These are phyloP conservation scores for Pimpla rufipes DNA, from an alignment of 2,888 invertebrate genomes.

Conservation along the genomic window DNA sequence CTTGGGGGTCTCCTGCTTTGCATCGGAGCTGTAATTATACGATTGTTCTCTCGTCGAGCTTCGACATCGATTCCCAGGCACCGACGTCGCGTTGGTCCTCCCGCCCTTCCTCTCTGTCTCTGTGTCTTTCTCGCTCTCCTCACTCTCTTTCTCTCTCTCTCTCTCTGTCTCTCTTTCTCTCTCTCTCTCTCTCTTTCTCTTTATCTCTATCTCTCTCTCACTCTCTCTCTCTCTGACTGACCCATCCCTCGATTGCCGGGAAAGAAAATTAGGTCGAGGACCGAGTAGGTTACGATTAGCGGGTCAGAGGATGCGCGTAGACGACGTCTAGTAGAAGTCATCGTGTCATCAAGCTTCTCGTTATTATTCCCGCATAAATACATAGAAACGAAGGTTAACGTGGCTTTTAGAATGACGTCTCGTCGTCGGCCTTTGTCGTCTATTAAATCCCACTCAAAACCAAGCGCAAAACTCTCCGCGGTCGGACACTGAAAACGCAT, in stretches of 20 bases:
- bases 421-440: conserved; percentile 60
- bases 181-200: conserved; percentile 38
- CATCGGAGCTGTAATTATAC: conserved; percentile 60
- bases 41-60: conserved; percentile 59
- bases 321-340: conserved; percentile 67
- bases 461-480: not conserved
- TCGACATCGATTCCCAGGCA: conserved; percentile 65
- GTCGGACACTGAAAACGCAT: not conserved
- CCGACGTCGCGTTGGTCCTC: conserved; percentile 28
- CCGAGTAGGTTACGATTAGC: conserved; percentile 71
- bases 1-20: conserved; percentile 38
- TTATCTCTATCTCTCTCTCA: conserved; percentile 43
- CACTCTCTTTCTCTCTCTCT: conserved; percentile 11
- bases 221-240: conserved; percentile 40
- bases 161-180: conserved; percentile 15
- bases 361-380: conserved; percentile 61
- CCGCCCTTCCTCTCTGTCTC: conserved; percentile 40
- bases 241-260: conserved; percentile 61
- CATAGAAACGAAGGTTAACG: conserved; percentile 71
- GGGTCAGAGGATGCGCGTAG: conserved; percentile 70
- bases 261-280: conserved; percentile 72
- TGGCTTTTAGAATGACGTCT: conserved; percentile 77
- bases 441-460: not conserved
- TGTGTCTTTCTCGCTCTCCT: conserved; percentile 19
- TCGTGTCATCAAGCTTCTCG: conserved; percentile 75